Evolutionary conservation across 1,140 invertebrate genomes (phyloP), one percentile per base, ranked within the genome.

Genomic region (Trichonephila inaurata): DNA sequence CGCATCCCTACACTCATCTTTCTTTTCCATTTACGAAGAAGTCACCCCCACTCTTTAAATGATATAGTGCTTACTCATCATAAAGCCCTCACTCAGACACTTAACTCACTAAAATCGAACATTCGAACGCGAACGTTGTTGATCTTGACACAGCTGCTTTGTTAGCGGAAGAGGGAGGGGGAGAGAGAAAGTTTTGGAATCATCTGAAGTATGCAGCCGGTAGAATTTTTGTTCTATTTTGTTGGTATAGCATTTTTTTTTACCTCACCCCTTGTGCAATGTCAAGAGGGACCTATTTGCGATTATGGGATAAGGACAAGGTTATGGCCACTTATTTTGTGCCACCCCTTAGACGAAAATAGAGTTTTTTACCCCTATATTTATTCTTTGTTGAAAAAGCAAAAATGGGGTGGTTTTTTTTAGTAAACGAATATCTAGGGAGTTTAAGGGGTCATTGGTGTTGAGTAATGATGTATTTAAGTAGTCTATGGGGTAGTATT

Each of bases 231-330:
- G 69, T 28, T 28, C 6, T 77, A 18, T 77, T 18, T 77, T 28
- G 24, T 18, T 33, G 69, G 28, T 33, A 14, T 18, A 69, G 66
- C 66, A 28, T 69, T 69, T 69, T 77, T n/a, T 77, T 77, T 77
- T 77, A 33, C 69, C 28, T 40, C 69, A 77, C 69, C 69, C 69
- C 69, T 77, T 28, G 69, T 77, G 69, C 69, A 77, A 77, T 77
- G 69, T 77, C 24, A 77, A 77, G 69, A 77, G 69, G 69, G 69
- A 77, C 28, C 69, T 77, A 77, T 77, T 77, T 77, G 69, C 69
- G 69, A 77, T 77, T 77, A 77, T 69, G 69, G 69, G 69, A 28
- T 18, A 7, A 16, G 69, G 28, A 24, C 69, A 77, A 77, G 69
- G 69, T 40, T 77, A 77, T 10, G 69, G 69, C 69, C 69, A 77